A percentile compares a stretch with the other conserved stretches of the same genome.
Conservation (phyloP, 37 sponge, comb jelly and placozoan genomes). For the Chondrilla cf. caribensis region DNA sequence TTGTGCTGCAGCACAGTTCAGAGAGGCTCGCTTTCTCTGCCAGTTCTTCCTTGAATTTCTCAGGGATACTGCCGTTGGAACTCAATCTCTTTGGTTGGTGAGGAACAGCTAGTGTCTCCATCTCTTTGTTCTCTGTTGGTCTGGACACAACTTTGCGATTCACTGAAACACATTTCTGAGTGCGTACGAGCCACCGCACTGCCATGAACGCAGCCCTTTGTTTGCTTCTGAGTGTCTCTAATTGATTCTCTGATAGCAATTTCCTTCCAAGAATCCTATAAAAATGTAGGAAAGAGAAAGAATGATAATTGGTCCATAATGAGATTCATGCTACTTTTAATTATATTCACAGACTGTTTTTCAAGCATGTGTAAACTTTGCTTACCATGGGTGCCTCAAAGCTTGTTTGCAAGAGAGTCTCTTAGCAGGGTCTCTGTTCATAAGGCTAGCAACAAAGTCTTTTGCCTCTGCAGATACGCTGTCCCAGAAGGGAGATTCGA, state of each 20-base stretch:
- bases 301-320: not conserved
- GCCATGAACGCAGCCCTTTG: conserved; percentile 1
- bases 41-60: conserved; percentile 12
- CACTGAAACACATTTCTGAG: not conserved
- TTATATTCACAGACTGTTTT: no score
- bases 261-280: conserved; percentile 17
- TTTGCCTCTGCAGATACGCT: conserved; percentile 13
- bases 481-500: conserved; percentile 21
- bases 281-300: not conserved
- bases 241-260: not conserved
- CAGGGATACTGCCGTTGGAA: not conserved
- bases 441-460: conserved; percentile 25
- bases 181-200: not conserved
- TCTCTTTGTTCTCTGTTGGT: no score
- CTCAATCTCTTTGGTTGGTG: not conserved
- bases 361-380: no score
- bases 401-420: conserved; percentile 7
- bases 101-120: not conserved
- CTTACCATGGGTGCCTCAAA: conserved; percentile 11
- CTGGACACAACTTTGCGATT: not conserved
- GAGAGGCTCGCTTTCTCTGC: not conserved
- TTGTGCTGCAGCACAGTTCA: not conserved
- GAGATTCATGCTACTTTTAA: no score
- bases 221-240: not conserved
- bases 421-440: not conserved